Evolutionary conservation across 2,113 vertebrate species (phyloP).

Genomic region (Meles meles): DNA sequence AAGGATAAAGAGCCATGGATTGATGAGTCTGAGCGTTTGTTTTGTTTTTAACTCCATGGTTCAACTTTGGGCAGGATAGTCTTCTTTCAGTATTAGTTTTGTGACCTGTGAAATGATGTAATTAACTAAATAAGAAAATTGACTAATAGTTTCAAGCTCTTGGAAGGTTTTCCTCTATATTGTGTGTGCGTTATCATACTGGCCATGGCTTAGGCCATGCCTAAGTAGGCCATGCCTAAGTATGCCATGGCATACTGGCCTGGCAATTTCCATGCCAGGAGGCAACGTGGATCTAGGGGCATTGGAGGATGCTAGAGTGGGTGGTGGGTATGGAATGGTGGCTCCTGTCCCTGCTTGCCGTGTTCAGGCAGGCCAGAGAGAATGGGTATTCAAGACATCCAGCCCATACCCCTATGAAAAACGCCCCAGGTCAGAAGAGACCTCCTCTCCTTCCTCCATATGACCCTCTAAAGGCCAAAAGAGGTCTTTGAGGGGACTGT

Average conservation of each 20-base stretch:
- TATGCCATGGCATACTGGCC: too few relatives aligned
- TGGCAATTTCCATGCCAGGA: background rate
- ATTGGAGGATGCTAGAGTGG: background rate
- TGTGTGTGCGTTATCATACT: background rate
- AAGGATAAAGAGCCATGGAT: background rate
- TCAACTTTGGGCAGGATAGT: background rate
- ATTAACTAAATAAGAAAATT: constrained; percentile 31
- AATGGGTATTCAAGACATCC: background rate
- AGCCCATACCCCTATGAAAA: background rate
- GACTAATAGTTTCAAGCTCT: background rate
- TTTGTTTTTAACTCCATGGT: constrained; percentile 18
- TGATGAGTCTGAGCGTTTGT: background rate
- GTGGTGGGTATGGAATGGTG: background rate
- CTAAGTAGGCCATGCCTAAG: too few relatives aligned
- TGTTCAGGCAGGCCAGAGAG: background rate
- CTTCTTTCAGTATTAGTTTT: background rate
- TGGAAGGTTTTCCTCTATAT: background rate
- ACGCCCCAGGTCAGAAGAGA: background rate
- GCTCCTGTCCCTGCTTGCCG: background rate
- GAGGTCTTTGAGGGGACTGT: background rate
- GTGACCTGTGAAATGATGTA: background rate
- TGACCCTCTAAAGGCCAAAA: background rate
- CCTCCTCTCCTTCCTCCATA: background rate
- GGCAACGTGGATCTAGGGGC: background rate
- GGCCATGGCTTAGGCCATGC: background rate